Percentiles rank a stretch among this genome's conserved stretches.
Evolutionary conservation across 2,113 vertebrate genomes (phyloP).

Genomic region (Furnarius figulus): DNA sequence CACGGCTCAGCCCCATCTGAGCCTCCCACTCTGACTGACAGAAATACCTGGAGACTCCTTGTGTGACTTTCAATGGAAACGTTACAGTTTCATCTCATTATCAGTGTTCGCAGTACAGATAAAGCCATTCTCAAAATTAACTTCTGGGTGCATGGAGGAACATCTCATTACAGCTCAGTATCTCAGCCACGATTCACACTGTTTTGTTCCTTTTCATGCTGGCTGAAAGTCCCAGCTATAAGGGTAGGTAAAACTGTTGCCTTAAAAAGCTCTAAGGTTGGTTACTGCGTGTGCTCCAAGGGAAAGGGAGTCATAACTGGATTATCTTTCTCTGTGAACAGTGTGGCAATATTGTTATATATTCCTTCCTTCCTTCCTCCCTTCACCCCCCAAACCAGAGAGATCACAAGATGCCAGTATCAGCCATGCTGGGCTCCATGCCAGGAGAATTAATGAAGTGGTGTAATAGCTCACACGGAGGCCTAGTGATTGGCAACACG

Average conservation of each 20-base stretch:
- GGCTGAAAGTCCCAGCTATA: not conserved
- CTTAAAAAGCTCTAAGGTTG: constrained; percentile 17
- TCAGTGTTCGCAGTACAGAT: not conserved
- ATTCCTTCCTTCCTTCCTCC: constrained; percentile 8
- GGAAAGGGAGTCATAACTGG: not conserved
- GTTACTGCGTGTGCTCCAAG: not conserved
- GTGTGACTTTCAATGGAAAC: not conserved
- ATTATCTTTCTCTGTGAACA: not conserved
- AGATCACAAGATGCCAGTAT: constrained; percentile 52
- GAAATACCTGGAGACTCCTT: constrained; percentile 60
- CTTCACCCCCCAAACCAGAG: constrained; percentile 10
- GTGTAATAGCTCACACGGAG: constrained; percentile 69
- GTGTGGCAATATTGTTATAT: not conserved
- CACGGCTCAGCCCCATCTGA: not conserved
- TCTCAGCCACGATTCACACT: constrained; percentile 11
- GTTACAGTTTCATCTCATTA: constrained; percentile 39
- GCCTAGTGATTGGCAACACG: constrained; percentile 49
- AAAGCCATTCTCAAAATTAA: constrained; percentile 52
- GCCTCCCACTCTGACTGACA: constrained; percentile 37
- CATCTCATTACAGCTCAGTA: constrained; percentile 25
- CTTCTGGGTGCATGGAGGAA: not conserved
- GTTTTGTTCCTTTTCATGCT: not conserved
- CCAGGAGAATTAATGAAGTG: constrained; percentile 74
- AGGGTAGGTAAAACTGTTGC: not conserved
- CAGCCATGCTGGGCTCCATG: constrained; percentile 54